These are phyloP conservation scores for Synanthedon myopaeformis DNA, from an alignment of 2,888 invertebrate genomes.

Conservation along the genomic window DNA sequence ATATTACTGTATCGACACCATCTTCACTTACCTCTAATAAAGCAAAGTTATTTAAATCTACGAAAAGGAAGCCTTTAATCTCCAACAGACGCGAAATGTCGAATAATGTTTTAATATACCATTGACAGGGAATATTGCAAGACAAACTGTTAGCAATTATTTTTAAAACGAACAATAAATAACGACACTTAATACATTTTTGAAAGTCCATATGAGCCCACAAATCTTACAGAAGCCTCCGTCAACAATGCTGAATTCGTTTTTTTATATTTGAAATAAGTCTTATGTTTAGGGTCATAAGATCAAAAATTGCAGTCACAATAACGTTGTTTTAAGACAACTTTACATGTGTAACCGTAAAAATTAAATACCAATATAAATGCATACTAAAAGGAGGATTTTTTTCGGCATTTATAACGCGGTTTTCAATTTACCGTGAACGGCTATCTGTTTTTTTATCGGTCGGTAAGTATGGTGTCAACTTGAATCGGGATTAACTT, in stretches of 20 bases:
- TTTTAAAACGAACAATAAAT: not conserved
- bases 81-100: not conserved
- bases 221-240: not conserved
- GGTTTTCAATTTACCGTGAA: not conserved
- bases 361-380: not conserved
- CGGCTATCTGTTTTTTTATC: not conserved
- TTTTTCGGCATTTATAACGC: not conserved
- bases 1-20: too few relatives aligned
- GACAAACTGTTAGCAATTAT: not conserved
- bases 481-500: not conserved
- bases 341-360: not conserved
- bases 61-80: too few relatives aligned
- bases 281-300: not conserved
- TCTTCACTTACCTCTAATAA: too few relatives aligned
- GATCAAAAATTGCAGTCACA: not conserved
- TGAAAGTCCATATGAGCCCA: not conserved
- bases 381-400: not conserved
- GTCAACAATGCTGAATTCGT: not conserved
- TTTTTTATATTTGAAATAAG: not conserved
- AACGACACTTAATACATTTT: not conserved
- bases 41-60: too few relatives aligned
- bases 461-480: not conserved
- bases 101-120: not conserved
- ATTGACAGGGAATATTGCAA: not conserved
- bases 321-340: not conserved